phyloP scores from a whole-genome alignment of 2,113 vertebrate species.

The Oophaga pumilio region DNA sequence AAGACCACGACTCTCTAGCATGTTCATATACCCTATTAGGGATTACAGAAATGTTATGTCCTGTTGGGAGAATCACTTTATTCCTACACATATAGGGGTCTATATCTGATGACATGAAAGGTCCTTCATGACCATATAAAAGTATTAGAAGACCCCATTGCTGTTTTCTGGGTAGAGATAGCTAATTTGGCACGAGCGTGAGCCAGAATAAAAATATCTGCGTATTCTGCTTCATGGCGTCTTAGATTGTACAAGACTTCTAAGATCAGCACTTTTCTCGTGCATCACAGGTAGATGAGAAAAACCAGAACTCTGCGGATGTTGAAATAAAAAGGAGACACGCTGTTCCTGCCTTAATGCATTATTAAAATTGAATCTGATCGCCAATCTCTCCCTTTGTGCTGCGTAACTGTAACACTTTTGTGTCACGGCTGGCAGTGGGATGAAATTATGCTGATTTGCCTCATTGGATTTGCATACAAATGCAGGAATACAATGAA shows the following conservation, averaged over 20 bases:
- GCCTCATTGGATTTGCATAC: slow-evolving; percentile 47
- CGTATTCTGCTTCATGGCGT: background rate
- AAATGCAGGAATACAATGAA: slow-evolving; percentile 33
- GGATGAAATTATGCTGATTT: slow-evolving; percentile 45
- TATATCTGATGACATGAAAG: background rate
- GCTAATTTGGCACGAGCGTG: slow-evolving; percentile 7
- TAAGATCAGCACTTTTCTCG: slow-evolving; percentile 39
- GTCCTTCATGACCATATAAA: background rate
- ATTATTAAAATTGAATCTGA: slow-evolving; percentile 48
- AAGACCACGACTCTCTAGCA: too few species aligned
- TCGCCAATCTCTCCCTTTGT: slow-evolving; percentile 28
- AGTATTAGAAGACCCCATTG: background rate
- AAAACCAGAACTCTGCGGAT: slow-evolving; percentile 3
- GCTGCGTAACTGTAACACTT: slow-evolving; percentile 21
- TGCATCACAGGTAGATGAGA: slow-evolving; percentile 35
- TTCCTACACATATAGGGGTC: background rate
- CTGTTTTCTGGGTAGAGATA: background rate
- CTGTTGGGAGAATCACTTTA: too few species aligned
- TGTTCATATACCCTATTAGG: too few species aligned
- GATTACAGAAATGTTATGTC: too few species aligned
- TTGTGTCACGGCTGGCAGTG: slow-evolving; percentile 14
- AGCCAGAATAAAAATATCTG: background rate
- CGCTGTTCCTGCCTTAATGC: slow-evolving; percentile 41
- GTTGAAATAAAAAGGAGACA: slow-evolving; percentile 42
- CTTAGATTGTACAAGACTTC: slow-evolving; percentile 9